A percentile compares a stretch with the other conserved stretches of the same genome.
Evolutionary conservation across 2,888 invertebrate genomes (phyloP).

Genomic region (Protonemura montana): DNA sequence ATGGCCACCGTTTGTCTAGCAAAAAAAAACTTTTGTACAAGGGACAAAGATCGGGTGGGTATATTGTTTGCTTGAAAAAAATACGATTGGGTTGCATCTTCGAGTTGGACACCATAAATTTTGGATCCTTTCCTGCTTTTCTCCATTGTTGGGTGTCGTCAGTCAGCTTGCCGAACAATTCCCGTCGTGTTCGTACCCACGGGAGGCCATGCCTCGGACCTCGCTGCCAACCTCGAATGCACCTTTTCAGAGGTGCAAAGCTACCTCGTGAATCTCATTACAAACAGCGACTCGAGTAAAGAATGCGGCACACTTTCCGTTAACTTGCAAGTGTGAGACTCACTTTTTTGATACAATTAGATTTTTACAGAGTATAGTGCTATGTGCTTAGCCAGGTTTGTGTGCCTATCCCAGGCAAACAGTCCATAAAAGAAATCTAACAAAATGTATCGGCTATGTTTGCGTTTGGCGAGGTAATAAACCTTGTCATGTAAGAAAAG

Average conservation of each 20-base stretch:
- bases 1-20: constrained; percentile 12
- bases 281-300: neutral
- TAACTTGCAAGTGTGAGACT: neutral
- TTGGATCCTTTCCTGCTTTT: neutral
- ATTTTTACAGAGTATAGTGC: neutral
- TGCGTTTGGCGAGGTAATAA: neutral
- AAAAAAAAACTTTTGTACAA: neutral
- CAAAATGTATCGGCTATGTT: neutral
- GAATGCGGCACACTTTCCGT: constrained; percentile 1
- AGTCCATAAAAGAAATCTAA: constrained; percentile 17
- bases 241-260: neutral
- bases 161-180: neutral
- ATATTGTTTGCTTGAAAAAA: neutral
- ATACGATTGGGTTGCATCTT: neutral
- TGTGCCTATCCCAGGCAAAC: constrained; percentile 9
- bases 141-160: neutral
- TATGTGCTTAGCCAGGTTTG: neutral
- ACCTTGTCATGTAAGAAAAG: neutral
- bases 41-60: neutral
- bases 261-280: neutral
- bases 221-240: neutral
- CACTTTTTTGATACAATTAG: neutral
- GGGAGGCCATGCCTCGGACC: neutral
- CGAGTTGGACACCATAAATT: neutral
- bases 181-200: neutral